Percentiles rank a stretch among this genome's conserved stretches.
phyloP scores from a whole-genome alignment of 2,797 vertebrate species.

The Trachops cirrhosus region DNA sequence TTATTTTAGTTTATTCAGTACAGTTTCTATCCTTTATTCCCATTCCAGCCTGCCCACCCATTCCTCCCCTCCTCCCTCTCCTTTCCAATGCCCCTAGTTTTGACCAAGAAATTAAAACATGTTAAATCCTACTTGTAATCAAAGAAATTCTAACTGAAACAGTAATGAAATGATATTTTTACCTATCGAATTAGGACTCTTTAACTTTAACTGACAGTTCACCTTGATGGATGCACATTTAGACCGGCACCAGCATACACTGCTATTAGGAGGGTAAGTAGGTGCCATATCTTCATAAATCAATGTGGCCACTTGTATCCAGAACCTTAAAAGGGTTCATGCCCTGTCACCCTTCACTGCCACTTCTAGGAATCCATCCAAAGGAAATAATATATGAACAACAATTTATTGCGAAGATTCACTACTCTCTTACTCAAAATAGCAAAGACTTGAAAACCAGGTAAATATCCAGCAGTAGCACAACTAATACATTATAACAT shows the following conservation, averaged over 20 bases:
- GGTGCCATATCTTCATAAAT: background rate
- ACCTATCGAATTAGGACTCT: background rate
- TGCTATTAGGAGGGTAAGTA: background rate
- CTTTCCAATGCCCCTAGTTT: too few relatives aligned
- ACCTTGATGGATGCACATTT: background rate
- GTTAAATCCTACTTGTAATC: background rate
- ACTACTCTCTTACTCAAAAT: background rate
- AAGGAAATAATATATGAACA: conserved; percentile 40
- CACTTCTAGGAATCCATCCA: conserved; percentile 40
- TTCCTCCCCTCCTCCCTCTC: too few relatives aligned
- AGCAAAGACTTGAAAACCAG: conserved; percentile 27
- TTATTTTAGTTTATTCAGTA: too few relatives aligned
- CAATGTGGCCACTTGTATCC: background rate
- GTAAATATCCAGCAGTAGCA: background rate
- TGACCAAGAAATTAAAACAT: background rate
- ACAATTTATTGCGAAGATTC: conserved; percentile 1
- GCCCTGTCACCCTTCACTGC: conserved; percentile 27
- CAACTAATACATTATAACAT: conserved; percentile 24
- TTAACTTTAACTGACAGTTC: background rate
- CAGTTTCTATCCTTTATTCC: too few relatives aligned
- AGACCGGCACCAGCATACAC: background rate
- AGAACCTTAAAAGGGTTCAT: conserved; percentile 42
- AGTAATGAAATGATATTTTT: background rate
- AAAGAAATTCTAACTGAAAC: conserved; percentile 1
- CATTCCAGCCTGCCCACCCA: too few relatives aligned